phyloP scores from a whole-genome alignment of 2,888 invertebrate species.

The Rhingia campestris region DNA sequence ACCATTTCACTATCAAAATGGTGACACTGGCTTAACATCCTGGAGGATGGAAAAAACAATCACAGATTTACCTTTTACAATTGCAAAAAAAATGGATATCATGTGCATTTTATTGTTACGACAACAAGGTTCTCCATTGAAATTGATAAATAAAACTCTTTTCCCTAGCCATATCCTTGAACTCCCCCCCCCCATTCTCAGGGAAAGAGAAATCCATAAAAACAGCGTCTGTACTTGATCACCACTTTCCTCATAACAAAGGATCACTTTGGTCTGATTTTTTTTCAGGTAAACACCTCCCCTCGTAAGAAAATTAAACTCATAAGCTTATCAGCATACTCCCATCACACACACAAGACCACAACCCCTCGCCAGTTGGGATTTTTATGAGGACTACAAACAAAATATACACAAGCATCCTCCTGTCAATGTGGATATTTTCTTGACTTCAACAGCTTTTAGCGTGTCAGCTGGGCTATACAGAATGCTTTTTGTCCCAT shows the following conservation, averaged over 20 bases:
- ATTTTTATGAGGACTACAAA: slow-evolving; percentile 2
- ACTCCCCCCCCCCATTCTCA: background rate
- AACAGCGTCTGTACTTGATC: slow-evolving; percentile 22
- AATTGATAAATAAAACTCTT: slow-evolving; percentile 16
- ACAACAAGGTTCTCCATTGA: background rate
- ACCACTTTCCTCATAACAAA: background rate
- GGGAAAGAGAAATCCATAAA: background rate
- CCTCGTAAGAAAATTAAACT: slow-evolving; percentile 24
- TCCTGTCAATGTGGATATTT: background rate
- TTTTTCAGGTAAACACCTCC: slow-evolving; percentile 31
- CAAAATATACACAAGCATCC: slow-evolving; percentile 1
- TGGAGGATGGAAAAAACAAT: no score
- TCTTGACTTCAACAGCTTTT: background rate
- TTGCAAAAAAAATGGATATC: background rate
- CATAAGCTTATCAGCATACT: slow-evolving; percentile 39
- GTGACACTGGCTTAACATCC: no score
- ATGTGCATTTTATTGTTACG: background rate
- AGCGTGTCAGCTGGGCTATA: slow-evolving; percentile 2
- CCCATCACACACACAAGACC: background rate
- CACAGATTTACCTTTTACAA: no score
- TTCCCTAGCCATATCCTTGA: background rate
- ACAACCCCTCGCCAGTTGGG: background rate
- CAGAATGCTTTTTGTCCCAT: slow-evolving; percentile 8
- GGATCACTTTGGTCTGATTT: slow-evolving; percentile 15
- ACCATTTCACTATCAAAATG: no score